Conservation (phyloP, 1,140 invertebrate genomes). For the Notospermus geniculatus region DNA sequence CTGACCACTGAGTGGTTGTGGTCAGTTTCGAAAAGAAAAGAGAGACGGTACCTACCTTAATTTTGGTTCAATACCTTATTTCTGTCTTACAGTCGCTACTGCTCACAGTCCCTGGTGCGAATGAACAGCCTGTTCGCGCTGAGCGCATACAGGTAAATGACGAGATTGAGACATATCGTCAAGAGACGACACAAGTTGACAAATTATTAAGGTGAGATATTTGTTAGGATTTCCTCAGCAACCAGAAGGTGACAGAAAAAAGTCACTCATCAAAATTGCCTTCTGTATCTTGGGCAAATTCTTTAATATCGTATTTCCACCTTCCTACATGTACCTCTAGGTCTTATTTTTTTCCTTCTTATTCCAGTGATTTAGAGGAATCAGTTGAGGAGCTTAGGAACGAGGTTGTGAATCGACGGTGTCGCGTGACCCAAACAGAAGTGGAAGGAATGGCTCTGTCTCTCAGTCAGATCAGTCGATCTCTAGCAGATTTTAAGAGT, state of each 20-base stretch:
- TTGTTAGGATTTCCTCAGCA: too few relatives aligned
- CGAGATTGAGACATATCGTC: slow-evolving; percentile 83
- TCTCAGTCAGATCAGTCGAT: slow-evolving; percentile 85
- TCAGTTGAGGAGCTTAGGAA: slow-evolving; percentile 91
- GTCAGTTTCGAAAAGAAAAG: too few relatives aligned
- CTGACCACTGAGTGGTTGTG: too few relatives aligned
- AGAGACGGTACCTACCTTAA: too few relatives aligned
- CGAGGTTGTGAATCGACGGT: slow-evolving; percentile 92
- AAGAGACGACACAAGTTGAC: slow-evolving; percentile 85
- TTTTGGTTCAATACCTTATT: too few relatives aligned
- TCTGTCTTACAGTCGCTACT: slow-evolving; percentile 26
- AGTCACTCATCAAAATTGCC: too few relatives aligned
- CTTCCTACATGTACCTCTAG: not conserved
- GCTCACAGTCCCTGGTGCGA: slow-evolving; percentile 60
- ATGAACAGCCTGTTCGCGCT: slow-evolving; percentile 63
- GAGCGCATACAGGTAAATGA: slow-evolving; percentile 66
- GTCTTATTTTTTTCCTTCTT: slow-evolving; percentile 6
- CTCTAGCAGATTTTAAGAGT: slow-evolving; percentile 87
- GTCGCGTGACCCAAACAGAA: slow-evolving; percentile 92
- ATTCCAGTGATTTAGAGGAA: slow-evolving; percentile 79
- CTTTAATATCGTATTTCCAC: not conserved
- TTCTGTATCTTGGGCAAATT: too few relatives aligned
- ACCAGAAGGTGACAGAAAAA: too few relatives aligned
- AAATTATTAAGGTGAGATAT: slow-evolving; percentile 78
- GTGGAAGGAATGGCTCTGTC: slow-evolving; percentile 95